phyloP scores from a whole-genome alignment of 2,888 invertebrate genomes.

The Drosophila lutescens region DNA sequence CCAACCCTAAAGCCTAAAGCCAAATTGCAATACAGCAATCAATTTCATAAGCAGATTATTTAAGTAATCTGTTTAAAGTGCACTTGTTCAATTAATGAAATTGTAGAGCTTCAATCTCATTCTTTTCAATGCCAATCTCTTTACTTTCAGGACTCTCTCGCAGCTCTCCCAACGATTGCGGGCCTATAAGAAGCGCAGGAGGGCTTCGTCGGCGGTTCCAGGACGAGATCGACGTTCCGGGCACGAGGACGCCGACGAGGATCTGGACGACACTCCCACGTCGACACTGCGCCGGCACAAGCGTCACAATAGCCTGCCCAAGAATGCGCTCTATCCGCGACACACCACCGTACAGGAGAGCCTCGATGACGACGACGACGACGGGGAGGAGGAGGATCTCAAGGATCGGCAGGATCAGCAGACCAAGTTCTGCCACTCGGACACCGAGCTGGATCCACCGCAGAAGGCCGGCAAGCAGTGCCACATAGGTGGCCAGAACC shows the following conservation, averaged over 20 bases:
- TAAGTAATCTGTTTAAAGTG: background rate
- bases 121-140: no score
- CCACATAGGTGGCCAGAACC: conserved; percentile 34
- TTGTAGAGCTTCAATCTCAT: no score
- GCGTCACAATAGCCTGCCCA: conserved; percentile 82
- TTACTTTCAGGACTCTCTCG: conserved; percentile 70
- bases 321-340: conserved; percentile 69
- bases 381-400: conserved; percentile 5
- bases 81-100: no score
- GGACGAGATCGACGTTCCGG: conserved; percentile 58
- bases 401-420: conserved; percentile 24
- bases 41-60: background rate
- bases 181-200: conserved; percentile 69
- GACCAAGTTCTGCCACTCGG: conserved; percentile 60
- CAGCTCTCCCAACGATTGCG: conserved; percentile 68
- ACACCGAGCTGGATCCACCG: conserved; percentile 67
- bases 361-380: conserved; percentile 42
- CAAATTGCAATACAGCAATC: background rate
- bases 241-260: conserved; percentile 55
- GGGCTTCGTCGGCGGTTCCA: conserved; percentile 77
- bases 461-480: conserved; percentile 38
- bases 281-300: conserved; percentile 60
- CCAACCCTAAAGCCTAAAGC: background rate
- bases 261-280: conserved; percentile 62
- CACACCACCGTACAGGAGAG: conserved; percentile 59